These are phyloP conservation scores for Clarias platycephalus DNA, from an alignment of 2,797 vertebrate genomes.

Conservation along the genomic window DNA sequence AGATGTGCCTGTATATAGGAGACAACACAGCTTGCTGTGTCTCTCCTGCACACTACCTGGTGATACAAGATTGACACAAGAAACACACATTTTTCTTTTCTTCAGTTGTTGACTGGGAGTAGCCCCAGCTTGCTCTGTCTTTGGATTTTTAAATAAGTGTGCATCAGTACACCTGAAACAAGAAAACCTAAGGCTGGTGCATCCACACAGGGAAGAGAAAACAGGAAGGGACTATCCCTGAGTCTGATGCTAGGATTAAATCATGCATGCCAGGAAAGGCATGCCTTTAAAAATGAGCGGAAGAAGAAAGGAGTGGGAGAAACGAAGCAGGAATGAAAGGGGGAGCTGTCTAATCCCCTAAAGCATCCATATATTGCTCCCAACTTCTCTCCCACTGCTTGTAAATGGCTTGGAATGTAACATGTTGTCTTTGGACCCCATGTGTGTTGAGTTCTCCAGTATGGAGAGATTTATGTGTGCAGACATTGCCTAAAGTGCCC, in stretches of 20 bases:
- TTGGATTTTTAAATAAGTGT: neutral
- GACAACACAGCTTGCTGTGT: constrained; percentile 65
- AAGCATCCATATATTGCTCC: constrained; percentile 76
- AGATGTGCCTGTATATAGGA: constrained; percentile 66
- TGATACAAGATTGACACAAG: constrained; percentile 68
- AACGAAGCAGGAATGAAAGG: constrained; percentile 54
- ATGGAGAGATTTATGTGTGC: constrained; percentile 68
- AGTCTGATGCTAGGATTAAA: constrained; percentile 68
- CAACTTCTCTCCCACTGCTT: constrained; percentile 69
- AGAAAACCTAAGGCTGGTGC: constrained; percentile 36
- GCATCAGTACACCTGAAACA: constrained; percentile 36
- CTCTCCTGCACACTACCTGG: constrained; percentile 57
- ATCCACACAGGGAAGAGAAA: constrained; percentile 62
- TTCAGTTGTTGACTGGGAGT: constrained; percentile 65
- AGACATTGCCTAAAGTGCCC: constrained; percentile 70
- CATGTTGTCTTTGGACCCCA: constrained; percentile 72
- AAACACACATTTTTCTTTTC: constrained; percentile 67
- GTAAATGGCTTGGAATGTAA: constrained; percentile 72
- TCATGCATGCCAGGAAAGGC: constrained; percentile 71
- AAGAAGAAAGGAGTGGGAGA: constrained; percentile 60
- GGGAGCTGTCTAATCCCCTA: constrained; percentile 72
- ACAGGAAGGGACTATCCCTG: constrained; percentile 64
- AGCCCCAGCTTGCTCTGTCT: constrained; percentile 45
- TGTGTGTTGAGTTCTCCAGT: constrained; percentile 66
- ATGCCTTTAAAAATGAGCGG: constrained; percentile 65